Evolutionary conservation across 2,113 vertebrate genomes (phyloP).

Genomic region (Numenius arquata): DNA sequence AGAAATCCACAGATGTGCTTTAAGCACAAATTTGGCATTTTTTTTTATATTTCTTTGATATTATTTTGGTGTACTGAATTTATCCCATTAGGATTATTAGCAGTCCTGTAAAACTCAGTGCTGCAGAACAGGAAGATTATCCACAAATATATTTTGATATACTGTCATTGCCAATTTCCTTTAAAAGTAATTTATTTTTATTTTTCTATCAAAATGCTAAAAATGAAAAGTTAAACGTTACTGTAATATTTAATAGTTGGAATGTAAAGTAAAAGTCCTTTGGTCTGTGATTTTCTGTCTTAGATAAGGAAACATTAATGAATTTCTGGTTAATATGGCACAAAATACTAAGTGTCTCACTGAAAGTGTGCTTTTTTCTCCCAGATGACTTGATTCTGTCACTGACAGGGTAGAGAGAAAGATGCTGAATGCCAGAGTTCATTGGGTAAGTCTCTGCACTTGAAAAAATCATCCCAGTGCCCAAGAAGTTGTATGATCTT

Average conservation of each 20-base stretch:
- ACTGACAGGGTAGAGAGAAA: background rate
- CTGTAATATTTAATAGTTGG: background rate
- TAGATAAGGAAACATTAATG: background rate
- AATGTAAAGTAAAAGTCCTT: background rate
- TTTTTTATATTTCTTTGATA: background rate
- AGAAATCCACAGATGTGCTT: background rate
- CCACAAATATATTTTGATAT: background rate
- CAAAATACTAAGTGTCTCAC: background rate
- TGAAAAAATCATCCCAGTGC: background rate
- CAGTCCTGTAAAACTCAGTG: background rate
- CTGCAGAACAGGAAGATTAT: background rate
- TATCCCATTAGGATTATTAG: background rate
- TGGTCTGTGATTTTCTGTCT: background rate
- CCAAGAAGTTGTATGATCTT: background rate
- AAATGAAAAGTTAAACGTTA: background rate
- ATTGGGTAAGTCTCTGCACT: background rate
- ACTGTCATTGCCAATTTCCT: background rate
- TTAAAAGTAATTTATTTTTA: background rate
- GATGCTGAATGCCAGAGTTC: background rate
- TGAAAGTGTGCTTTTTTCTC: background rate
- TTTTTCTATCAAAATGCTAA: background rate
- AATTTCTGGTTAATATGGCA: background rate
- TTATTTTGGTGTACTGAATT: background rate
- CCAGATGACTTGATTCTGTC: background rate
- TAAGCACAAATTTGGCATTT: background rate